These are phyloP conservation scores for Chymomyza caudatula DNA, from an alignment of 2,888 invertebrate genomes.

Conservation along the genomic window DNA sequence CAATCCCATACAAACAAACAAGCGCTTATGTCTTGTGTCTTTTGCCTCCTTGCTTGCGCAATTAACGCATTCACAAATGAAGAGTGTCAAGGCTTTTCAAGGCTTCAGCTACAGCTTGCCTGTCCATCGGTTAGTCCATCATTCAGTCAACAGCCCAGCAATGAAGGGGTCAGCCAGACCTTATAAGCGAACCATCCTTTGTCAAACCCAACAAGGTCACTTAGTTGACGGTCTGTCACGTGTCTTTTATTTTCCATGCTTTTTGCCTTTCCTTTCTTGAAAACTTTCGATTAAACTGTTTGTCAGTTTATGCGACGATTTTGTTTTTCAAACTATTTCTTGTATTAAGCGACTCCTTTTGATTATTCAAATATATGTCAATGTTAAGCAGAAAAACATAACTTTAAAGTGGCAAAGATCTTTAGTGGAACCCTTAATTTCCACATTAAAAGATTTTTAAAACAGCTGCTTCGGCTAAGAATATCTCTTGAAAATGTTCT, in stretches of 20 bases:
- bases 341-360: too few relatives aligned
- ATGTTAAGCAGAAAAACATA: too few relatives aligned
- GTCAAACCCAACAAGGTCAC: neutral
- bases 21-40: conserved; percentile 16
- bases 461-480: too few relatives aligned
- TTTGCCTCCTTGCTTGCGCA: conserved; percentile 56
- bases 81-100: conserved; percentile 66
- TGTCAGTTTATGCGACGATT: neutral
- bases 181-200: neutral
- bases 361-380: too few relatives aligned
- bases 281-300: neutral
- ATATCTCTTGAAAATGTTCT: too few relatives aligned
- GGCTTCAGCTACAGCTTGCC: conserved; percentile 2
- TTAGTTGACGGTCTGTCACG: neutral
- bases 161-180: neutral
- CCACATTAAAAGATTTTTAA: too few relatives aligned
- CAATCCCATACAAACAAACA: neutral
- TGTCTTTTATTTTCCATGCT: neutral
- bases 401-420: too few relatives aligned
- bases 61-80: conserved; percentile 71
- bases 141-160: conserved; percentile 16
- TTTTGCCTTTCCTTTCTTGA: neutral
- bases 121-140: conserved; percentile 1
- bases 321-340: neutral
- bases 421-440: too few relatives aligned